Evolutionary conservation across 2,113 vertebrate genomes (phyloP).

Genomic region (Suncus etruscus): DNA sequence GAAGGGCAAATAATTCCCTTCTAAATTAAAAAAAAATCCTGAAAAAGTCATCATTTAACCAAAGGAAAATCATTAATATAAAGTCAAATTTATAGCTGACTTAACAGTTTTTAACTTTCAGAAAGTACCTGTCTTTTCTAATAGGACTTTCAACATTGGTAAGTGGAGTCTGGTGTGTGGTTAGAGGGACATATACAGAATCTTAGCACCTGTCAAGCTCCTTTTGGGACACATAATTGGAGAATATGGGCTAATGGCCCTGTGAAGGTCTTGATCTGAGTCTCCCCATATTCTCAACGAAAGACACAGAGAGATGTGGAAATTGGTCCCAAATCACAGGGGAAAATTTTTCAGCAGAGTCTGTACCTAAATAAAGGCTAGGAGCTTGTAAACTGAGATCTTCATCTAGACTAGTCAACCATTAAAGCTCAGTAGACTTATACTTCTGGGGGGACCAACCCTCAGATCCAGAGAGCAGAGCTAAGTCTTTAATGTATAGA

Average conservation of each 20-base stretch:
- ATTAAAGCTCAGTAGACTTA: too few species aligned
- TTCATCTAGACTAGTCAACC: too few species aligned
- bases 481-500: too few species aligned
- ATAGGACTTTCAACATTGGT: neutral
- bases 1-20: neutral
- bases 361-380: neutral
- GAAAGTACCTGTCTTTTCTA: neutral
- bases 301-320: neutral
- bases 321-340: neutral
- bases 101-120: slow-evolving; percentile 28
- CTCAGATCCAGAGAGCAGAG: too few species aligned
- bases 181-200: neutral
- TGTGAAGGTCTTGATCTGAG: neutral
- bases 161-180: neutral
- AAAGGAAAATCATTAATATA: neutral
- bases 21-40: neutral
- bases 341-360: neutral
- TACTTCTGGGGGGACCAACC: too few species aligned
- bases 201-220: fast-evolving
- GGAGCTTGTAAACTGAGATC: neutral
- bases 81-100: slow-evolving; percentile 14
- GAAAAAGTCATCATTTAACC: neutral
- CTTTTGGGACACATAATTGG: neutral
- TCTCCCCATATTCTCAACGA: neutral
- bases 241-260: neutral